Evolutionary conservation across 2,797 vertebrate genomes (phyloP).

Genomic region (Glyptemys insculpta): DNA sequence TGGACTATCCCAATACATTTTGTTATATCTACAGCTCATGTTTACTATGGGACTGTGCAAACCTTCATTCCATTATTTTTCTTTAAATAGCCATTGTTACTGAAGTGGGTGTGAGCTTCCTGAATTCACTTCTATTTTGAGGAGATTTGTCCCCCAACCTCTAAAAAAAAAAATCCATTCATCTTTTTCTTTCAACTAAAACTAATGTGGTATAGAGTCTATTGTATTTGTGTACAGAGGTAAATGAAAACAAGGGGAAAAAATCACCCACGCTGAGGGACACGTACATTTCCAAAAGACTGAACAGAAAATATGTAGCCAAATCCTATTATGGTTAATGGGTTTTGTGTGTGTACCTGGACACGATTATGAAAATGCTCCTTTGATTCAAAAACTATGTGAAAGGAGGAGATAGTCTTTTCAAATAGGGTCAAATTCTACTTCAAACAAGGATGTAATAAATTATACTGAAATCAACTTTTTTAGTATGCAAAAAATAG

Average conservation of each 20-base stretch:
- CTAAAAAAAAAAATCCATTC: constrained; percentile 38
- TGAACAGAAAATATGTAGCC: constrained; percentile 78
- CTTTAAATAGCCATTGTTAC: not conserved
- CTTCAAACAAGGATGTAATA: constrained; percentile 73
- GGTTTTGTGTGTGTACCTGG: constrained; percentile 75
- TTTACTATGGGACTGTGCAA: constrained; percentile 5
- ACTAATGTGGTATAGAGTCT: constrained; percentile 59
- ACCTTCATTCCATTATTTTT: constrained; percentile 8
- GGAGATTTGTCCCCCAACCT: not conserved
- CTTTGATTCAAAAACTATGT: constrained; percentile 70
- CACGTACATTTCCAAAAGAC: constrained; percentile 73
- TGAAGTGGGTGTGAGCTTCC: constrained; percentile 35
- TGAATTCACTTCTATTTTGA: constrained; percentile 34
- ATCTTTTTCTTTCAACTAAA: constrained; percentile 65
- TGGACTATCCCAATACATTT: not conserved
- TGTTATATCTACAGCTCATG: not conserved
- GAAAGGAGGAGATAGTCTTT: constrained; percentile 64
- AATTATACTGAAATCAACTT: constrained; percentile 73
- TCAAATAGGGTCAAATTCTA: constrained; percentile 72
- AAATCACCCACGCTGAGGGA: constrained; percentile 71
- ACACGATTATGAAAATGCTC: constrained; percentile 77
- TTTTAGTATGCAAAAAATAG: constrained; percentile 61
- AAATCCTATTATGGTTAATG: constrained; percentile 84
- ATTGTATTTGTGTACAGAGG: constrained; percentile 70
- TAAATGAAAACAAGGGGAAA: constrained; percentile 66